Percentiles rank a stretch among this genome's conserved stretches.
These are phyloP conservation scores for Pseudorhiza aurosa DNA, from an alignment of 30 jellyfish, hydroid and myxozoan genomes.

Conservation along the genomic window DNA sequence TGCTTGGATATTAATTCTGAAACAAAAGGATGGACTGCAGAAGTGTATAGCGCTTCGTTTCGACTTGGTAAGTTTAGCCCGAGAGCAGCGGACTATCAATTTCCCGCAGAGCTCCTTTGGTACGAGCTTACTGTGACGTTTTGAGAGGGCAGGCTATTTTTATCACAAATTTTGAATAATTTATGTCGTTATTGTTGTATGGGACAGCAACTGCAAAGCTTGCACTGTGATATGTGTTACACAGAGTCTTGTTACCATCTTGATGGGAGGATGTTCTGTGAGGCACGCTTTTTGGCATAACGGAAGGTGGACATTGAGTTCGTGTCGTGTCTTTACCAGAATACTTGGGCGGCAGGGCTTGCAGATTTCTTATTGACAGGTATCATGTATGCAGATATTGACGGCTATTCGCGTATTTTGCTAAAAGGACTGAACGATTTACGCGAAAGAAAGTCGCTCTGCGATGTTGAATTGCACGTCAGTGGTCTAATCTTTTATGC, in stretches of 20 bases:
- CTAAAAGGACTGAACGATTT: conserved; percentile 77
- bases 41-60: no score
- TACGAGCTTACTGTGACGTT: background rate
- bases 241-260: background rate
- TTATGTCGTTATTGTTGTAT: background rate
- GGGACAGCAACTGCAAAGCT: conserved; percentile 16
- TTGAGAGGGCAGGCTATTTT: background rate
- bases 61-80: no score
- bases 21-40: no score
- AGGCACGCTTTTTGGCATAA: no score
- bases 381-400: conserved; percentile 73
- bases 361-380: no score
- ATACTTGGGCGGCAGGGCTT: no score
- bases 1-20: no score
- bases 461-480: conserved; percentile 89
- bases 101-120: no score
- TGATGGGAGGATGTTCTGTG: background rate
- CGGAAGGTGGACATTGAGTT: no score
- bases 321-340: no score
- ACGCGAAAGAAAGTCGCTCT: conserved; percentile 70
- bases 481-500: conserved; percentile 63
- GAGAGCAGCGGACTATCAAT: no score
- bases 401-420: conserved; percentile 66
- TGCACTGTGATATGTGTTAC: background rate
- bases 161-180: background rate